Conservation (phyloP, 2,113 vertebrate species). For the Girardinichthys multiradiatus region DNA sequence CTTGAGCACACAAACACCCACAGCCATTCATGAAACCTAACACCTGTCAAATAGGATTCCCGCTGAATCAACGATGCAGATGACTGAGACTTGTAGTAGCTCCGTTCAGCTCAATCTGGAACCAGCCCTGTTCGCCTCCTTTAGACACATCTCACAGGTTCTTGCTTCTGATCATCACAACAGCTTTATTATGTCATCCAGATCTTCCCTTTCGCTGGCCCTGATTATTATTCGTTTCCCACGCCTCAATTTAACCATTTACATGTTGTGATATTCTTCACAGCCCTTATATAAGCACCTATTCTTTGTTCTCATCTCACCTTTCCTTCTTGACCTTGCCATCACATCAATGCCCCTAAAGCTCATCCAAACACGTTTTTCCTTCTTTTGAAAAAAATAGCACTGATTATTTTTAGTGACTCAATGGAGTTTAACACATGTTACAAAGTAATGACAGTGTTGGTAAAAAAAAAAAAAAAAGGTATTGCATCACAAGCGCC, state of each 20-base stretch:
- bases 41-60: conserved; percentile 47
- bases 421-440: neutral
- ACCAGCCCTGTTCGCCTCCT: neutral
- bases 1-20: conserved; percentile 26
- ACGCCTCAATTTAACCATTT: neutral
- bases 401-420: neutral
- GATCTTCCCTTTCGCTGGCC: neutral
- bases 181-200: neutral
- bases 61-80: conserved; percentile 32
- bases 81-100: conserved; percentile 2
- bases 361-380: neutral
- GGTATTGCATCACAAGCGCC: too few species aligned
- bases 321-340: neutral
- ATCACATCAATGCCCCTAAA: neutral
- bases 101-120: conserved; percentile 11
- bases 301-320: neutral
- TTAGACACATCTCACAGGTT: neutral
- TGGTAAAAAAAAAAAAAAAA: too few species aligned
- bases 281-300: too few species aligned
- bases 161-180: neutral
- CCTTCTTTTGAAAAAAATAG: neutral
- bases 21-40: conserved; percentile 44
- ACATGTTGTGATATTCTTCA: neutral
- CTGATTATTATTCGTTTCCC: neutral
- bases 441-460: neutral